Percentiles rank a stretch among this genome's conserved stretches.
These are phyloP conservation scores for Sebastiscus tertius DNA, from an alignment of 2,797 vertebrate species.

Conservation along the genomic window DNA sequence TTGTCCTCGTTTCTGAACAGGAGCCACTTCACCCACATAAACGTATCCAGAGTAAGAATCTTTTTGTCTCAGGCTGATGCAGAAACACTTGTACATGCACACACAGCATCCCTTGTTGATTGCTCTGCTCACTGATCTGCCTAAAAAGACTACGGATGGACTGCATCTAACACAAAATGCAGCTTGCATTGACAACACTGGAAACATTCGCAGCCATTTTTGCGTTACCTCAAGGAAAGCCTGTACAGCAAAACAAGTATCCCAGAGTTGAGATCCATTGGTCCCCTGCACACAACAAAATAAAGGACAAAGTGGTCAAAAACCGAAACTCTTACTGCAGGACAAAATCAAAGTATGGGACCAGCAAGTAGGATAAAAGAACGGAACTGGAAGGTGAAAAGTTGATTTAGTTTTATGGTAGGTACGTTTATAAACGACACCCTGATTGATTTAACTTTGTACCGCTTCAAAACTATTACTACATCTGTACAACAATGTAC, in stretches of 20 bases:
- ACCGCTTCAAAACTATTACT: neutral
- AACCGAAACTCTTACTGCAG: too few species aligned
- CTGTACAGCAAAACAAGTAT: conserved; percentile 93
- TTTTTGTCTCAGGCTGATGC: neutral
- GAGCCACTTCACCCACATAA: neutral
- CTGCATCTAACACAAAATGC: too few species aligned
- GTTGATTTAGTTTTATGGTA: neutral
- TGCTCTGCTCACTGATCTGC: neutral
- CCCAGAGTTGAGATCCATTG: conserved; percentile 98
- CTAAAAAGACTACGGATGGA: neutral
- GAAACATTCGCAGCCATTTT: neutral
- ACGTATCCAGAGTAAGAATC: neutral
- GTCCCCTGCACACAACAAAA: conserved; percentile 85
- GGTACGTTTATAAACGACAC: neutral
- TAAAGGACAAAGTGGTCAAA: neutral
- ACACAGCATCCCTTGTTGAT: neutral
- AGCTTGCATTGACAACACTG: neutral
- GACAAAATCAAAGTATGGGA: neutral
- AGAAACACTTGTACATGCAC: neutral
- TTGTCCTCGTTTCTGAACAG: too few species aligned
- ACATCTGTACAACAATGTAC: neutral
- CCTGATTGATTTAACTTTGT: neutral
- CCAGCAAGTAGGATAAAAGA: neutral
- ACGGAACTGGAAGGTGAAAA: neutral
- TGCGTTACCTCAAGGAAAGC: conserved; percentile 91